Evolutionary conservation across 2,797 vertebrate species (phyloP), one percentile per base, ranked within the genome.

Genomic region (Cirrhinus mrigala): DNA sequence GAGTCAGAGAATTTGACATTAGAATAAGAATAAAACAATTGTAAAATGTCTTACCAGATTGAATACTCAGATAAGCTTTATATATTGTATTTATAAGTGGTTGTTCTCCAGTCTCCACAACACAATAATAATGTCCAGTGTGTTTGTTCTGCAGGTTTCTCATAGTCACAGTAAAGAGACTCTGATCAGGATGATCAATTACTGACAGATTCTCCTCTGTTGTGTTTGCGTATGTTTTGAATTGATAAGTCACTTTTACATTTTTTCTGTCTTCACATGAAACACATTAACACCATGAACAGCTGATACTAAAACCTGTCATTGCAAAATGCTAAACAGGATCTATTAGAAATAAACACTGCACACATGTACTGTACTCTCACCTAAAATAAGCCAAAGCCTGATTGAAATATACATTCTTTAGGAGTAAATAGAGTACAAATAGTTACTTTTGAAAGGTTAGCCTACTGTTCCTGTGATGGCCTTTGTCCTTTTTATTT

Each of bases 111-210:
- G 15, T 11, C 44, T 46, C 44, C 44, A 46, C 44, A 46, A 10
- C 9, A 46, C 44, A 46, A 46, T 46, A 10, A 46, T 46, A 46
- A 46, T 9, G 44, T 46, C 8, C 44, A 9, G 8, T 46, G 9
- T 46, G 44, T 46, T 46, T 46, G 44, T 10, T 10, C 44, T 46
- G 44, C 44, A 46, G 44, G 44, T 46, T 46, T 46, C 44, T 46
- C 44, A 46, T 46, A 46, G 44, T 46, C 44, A 46, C 44, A 46
- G 44, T 46, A 46, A 76, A 87, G 69, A 87, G 70, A 22, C 82
- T n/a, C 22, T 84, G 85, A 58, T 83, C 84, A 80, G 82, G 79
- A 22, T 84, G 66, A 82, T 85, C 87, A 68, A 84, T 85, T 75
- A 90, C 78, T 84, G 69, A 77, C 50, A 83, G 80, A 10, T 70